Evolutionary conservation across 2,888 invertebrate genomes (phyloP), one percentile per base, ranked within the genome.

Genomic region (Mechanitis mazaeus): DNA sequence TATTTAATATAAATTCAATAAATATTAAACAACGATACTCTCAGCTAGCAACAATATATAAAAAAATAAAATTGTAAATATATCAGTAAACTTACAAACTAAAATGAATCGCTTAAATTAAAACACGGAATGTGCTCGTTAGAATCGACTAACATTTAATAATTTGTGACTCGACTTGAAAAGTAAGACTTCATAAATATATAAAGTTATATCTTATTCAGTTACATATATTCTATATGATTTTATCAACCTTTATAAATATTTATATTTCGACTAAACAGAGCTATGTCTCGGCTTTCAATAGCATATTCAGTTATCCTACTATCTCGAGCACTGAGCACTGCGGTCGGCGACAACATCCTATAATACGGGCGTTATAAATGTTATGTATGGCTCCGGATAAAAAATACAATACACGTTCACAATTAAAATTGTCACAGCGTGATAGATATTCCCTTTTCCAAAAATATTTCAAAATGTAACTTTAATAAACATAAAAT

Each of bases 1-100:
- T 71, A 79, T 86, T 83, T 88, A 87, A 83, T 82, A 72, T 81
- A 81, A 79, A 77, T 75, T 72, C 68, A 72, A 73, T 70, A 69
- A 68, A 71, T 74, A 77, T 69, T 74, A 72, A 71, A 69, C 57
- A 59, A 68, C 66, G 61, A 71, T 75, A 63, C 73, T 75, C 74
- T 75, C 72, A 69, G 65, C 74, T 79, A 77, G 76, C 75, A 80
- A 79, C 76, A 75, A 38, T 55, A 9, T 42, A 42, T 42, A 42
- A 42, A 42, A 5, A 9, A 9, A 9, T 7, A 9, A 72, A 71
- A 28, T 31, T 50, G 31, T 50, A 28, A 50, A 31, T 9, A 50
- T 50, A 50, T 50, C 2, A 20, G 1, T n/a, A 47, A 47, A 50
- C 50, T 50, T 50, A 50, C 31, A 50, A 9, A 31, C 31, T 50